Base-by-base conservation (phyloP, 2,888 invertebrate species). In the Apoderus coryli region DNA sequence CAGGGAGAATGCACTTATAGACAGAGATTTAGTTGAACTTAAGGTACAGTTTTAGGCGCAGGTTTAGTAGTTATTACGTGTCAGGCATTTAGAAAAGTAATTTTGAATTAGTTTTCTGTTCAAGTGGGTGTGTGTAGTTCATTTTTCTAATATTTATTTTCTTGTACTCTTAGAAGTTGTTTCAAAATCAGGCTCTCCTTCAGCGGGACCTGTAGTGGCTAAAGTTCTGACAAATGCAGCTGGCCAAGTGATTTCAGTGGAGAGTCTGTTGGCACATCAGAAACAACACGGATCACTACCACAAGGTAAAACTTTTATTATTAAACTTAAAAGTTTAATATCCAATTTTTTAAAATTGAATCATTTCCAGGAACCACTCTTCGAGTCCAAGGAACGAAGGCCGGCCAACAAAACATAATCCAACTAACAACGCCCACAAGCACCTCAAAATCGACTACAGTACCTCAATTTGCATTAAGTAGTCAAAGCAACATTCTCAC, bases 171-270 rank as follows among this genome's bases (percentile, higher is more conserved):
- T 59, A 29, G 62, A 63, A 27, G 60, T 10, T 57, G 59, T 37
- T 40, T 57, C n/a, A 50, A 60, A 62, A 59, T 14, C 58, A 55
- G 36, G 55, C 44, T 39, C 62, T 56, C 42, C 43, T 50, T 10
- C 52, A 48, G 46, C 68, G 63, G 47, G 53, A 16, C 72, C 73
- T 3, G 69, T 78, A 14, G 67, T 79, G 22, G 78, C 79, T 0
- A 78, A 79, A 53, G 67, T 81, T 10, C 57, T 81, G 13, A 76
- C 79, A 4, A 78, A 74, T 50, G 69, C 77, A 3, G 63, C 65
- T 4, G 65, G 67, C 2, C 69, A 69, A 44, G 60, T 69, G 4
- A 66, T 70, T 24, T 68, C 69, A 0, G 66, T 70, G 22, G 69
- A 69, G 49, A 69, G 66, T 50, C 49, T 70, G 19, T 48, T 69